phyloP scores from a whole-genome alignment of 2,113 vertebrate genomes.

The Tympanuchus pallidicinctus region DNA sequence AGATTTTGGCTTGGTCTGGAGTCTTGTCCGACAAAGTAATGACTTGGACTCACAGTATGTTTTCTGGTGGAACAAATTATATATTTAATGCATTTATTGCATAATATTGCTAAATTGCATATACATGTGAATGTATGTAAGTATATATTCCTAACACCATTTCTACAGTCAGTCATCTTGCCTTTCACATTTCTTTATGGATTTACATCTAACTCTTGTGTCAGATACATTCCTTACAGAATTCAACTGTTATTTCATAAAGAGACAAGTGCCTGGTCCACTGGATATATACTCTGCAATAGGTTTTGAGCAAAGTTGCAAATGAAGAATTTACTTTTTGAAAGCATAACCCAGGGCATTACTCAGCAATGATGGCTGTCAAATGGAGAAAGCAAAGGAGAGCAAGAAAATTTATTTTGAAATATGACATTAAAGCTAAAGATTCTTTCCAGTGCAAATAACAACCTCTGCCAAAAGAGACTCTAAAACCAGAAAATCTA shows the following conservation, averaged over 20 bases:
- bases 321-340: conserved; percentile 10
- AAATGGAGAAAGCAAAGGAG: conserved; percentile 3
- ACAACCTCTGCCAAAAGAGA: neutral
- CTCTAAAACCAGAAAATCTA: neutral
- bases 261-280: neutral
- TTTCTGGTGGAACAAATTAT: neutral
- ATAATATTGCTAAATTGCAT: neutral
- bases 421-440: neutral
- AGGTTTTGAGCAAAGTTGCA: conserved; percentile 26
- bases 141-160: neutral
- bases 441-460: neutral
- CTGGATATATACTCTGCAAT: neutral
- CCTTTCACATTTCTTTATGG: neutral
- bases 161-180: neutral
- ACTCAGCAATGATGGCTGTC: conserved; percentile 50
- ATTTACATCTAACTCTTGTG: conserved; percentile 3
- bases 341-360: conserved; percentile 55
- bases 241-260: neutral
- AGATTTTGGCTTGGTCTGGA: conserved; percentile 1
- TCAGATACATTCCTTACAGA: neutral
- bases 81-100: neutral
- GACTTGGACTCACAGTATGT: neutral
- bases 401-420: neutral
- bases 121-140: neutral
- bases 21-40: neutral